phyloP scores from a whole-genome alignment of 2,888 invertebrate genomes.

The Onchidella celtica region DNA sequence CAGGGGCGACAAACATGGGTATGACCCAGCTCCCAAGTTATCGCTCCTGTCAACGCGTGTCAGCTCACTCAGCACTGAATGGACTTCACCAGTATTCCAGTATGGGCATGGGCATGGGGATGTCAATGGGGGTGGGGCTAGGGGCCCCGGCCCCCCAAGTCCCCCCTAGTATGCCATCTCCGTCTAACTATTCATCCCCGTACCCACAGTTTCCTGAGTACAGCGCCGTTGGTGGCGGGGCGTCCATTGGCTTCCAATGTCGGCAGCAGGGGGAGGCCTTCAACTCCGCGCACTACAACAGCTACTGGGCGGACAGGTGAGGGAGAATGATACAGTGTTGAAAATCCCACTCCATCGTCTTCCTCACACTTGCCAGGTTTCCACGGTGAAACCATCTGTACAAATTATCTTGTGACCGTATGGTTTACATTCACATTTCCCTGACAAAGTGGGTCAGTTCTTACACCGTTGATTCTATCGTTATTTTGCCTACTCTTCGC shows the following conservation, averaged over 20 bases:
- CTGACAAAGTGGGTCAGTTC: too few relatives aligned
- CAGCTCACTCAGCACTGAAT: constrained; percentile 41
- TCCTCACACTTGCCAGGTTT: too few relatives aligned
- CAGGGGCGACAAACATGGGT: constrained; percentile 29
- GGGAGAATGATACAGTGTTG: not conserved
- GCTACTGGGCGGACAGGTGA: constrained; percentile 66
- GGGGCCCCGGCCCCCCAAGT: constrained; percentile 52
- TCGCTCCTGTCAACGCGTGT: constrained; percentile 36
- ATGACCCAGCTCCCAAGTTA: constrained; percentile 42
- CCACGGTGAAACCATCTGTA: too few relatives aligned
- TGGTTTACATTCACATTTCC: too few relatives aligned
- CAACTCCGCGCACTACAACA: constrained; percentile 67
- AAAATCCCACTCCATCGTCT: too few relatives aligned
- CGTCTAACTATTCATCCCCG: constrained; percentile 59
- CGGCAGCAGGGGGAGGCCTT: constrained; percentile 69
- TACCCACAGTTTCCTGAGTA: constrained; percentile 67
- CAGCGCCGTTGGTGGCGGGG: constrained; percentile 59
- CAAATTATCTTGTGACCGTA: too few relatives aligned
- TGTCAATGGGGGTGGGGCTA: constrained; percentile 42
- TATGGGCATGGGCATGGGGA: constrained; percentile 41
- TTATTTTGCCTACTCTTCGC: too few relatives aligned
- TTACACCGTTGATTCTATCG: too few relatives aligned
- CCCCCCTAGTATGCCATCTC: constrained; percentile 56
- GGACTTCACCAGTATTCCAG: constrained; percentile 40
- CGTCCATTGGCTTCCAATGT: constrained; percentile 67